Percentiles rank a stretch among this genome's conserved stretches.
Evolutionary conservation across 1,140 invertebrate genomes (phyloP).

Genomic region (Melitaea cinxia): DNA sequence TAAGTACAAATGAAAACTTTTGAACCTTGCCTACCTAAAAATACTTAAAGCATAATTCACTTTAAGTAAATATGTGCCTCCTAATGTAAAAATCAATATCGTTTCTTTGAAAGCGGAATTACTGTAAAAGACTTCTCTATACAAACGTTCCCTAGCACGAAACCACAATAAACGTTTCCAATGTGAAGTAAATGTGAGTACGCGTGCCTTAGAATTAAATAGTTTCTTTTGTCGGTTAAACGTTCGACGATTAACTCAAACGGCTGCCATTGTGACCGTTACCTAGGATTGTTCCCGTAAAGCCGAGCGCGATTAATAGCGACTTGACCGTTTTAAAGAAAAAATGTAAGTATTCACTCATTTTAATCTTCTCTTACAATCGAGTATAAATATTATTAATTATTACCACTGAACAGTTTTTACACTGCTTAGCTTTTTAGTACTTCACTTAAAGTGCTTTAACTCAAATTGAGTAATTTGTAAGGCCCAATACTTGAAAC

Average conservation of each 20-base stretch:
- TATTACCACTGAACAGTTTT: conserved; percentile 8
- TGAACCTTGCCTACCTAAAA: background rate
- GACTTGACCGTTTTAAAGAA: conserved; percentile 36
- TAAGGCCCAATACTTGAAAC: conserved; percentile 23
- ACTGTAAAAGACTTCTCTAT: conserved; percentile 16
- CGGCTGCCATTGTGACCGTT: conserved; percentile 51
- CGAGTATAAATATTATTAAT: conserved; percentile 16
- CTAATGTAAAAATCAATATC: conserved; percentile 19
- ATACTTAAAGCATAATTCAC: background rate
- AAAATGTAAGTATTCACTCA: no score
- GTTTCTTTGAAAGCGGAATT: conserved; percentile 17
- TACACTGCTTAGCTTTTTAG: background rate
- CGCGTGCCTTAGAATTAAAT: conserved; percentile 74
- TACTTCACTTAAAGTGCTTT: conserved; percentile 25
- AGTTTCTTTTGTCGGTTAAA: conserved; percentile 74
- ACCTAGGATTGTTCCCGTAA: conserved; percentile 51
- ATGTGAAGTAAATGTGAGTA: conserved; percentile 52
- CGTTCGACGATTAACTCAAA: conserved; percentile 58
- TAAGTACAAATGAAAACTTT: conserved; percentile 3
- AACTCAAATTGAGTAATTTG: conserved; percentile 37
- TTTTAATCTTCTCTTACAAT: conserved; percentile 30
- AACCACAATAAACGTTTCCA: conserved; percentile 57
- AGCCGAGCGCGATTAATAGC: conserved; percentile 49
- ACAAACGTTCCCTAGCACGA: conserved; percentile 50
- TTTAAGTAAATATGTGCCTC: conserved; percentile 1